Evolutionary conservation across 2,113 vertebrate species (phyloP).

Genomic region (Ceyx melanurus): DNA sequence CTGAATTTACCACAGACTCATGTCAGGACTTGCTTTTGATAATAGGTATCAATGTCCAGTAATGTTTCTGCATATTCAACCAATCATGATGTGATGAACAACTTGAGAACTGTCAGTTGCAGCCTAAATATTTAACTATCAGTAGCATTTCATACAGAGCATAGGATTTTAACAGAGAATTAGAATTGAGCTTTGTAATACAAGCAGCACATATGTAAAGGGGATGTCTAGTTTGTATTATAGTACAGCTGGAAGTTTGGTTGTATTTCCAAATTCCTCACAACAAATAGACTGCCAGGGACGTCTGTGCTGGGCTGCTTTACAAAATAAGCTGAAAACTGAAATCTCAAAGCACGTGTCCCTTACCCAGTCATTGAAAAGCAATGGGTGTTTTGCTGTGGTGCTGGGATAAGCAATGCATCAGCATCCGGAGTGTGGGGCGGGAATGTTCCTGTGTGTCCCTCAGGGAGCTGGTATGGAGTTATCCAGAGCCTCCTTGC

Average conservation of each 20-base stretch:
- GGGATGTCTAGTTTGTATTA: background rate
- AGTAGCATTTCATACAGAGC: background rate
- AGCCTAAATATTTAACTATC: background rate
- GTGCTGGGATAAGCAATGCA: background rate
- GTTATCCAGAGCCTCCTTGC: background rate
- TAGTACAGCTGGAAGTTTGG: background rate
- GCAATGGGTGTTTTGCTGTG: background rate
- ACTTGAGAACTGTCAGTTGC: background rate
- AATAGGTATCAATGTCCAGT: background rate
- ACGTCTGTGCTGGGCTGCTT: background rate
- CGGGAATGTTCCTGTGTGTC: background rate
- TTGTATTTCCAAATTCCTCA: background rate
- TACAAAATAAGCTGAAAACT: background rate
- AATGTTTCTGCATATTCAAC: background rate
- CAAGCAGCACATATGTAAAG: background rate
- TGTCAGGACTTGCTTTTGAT: background rate
- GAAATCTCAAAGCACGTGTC: background rate
- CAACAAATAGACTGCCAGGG: background rate
- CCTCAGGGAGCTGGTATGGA: background rate
- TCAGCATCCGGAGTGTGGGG: accelerated
- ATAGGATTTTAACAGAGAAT: background rate
- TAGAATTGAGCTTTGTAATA: background rate
- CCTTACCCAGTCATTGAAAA: background rate
- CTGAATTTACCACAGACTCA: background rate
- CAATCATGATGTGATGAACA: background rate